Conservation (phyloP, 2,797 vertebrate species). For the Smutsia gigantea region DNA sequence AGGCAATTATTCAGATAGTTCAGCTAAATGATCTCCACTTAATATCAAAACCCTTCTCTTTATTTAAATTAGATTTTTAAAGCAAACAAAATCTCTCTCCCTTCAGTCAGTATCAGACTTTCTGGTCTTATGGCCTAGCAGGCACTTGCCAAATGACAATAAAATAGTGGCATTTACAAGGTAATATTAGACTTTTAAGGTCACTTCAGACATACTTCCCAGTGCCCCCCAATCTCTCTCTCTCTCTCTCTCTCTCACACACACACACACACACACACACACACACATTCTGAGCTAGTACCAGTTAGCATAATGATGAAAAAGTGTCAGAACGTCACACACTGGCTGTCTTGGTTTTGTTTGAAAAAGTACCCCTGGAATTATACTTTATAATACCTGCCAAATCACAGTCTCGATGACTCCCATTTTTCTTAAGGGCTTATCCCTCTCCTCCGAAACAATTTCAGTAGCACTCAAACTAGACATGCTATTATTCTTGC, state of each 20-base stretch:
- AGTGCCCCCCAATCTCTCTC: neutral
- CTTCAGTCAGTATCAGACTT: neutral
- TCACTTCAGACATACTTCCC: neutral
- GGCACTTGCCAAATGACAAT: neutral
- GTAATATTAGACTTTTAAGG: neutral
- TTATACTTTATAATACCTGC: neutral
- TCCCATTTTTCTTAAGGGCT: neutral
- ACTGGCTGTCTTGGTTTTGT: neutral
- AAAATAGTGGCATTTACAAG: neutral
- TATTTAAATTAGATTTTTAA: neutral
- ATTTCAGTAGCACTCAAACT: neutral
- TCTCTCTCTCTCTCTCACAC: neutral
- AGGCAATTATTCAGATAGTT: neutral
- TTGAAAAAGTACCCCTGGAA: slow-evolving; percentile 27
- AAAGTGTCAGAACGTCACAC: neutral
- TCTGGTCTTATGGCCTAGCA: neutral
- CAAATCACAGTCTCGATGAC: neutral
- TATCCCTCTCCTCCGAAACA: neutral
- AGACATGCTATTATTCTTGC: neutral
- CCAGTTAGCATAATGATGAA: neutral
- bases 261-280: neutral
- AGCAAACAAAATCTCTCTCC: slow-evolving; percentile 1
- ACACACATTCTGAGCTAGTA: neutral
- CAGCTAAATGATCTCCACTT: neutral
- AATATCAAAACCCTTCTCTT: neutral